Conservation (phyloP, 2,888 invertebrate genomes). For the Eudasyphora cyanicolor region DNA sequence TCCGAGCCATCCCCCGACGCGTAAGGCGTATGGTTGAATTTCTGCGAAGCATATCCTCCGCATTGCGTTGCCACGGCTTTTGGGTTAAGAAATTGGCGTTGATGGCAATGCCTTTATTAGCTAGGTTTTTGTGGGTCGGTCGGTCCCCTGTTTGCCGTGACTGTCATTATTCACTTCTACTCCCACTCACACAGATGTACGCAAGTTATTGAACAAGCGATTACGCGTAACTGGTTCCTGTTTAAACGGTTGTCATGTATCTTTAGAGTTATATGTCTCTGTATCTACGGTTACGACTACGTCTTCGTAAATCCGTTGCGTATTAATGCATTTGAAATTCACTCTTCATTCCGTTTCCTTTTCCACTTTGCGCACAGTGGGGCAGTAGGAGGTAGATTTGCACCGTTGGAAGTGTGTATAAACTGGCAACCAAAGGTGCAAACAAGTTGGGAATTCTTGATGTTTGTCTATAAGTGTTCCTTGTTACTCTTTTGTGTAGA, state of each 20-base stretch:
- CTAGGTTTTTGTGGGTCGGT: slow-evolving; percentile 29
- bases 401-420: too few species aligned
- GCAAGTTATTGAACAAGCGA: slow-evolving; percentile 62
- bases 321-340: slow-evolving; percentile 58
- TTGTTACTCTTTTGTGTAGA: too few species aligned
- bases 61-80: too few species aligned
- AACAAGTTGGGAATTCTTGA: too few species aligned
- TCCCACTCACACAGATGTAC: slow-evolving; percentile 29
- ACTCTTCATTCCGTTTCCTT: slow-evolving; percentile 51
- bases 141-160: background rate
- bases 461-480: too few species aligned
- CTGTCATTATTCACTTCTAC: too few species aligned
- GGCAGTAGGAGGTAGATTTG: too few species aligned
- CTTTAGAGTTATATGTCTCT: too few species aligned
- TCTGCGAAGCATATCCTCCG: background rate
- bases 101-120: slow-evolving; percentile 49
- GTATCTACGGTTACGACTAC: background rate
- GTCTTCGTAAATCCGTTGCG: slow-evolving; percentile 17
- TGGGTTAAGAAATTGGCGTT: background rate
- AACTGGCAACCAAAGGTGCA: too few species aligned
- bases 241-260: slow-evolving; percentile 64
- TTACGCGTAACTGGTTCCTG: slow-evolving; percentile 62
- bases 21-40: background rate
- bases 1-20: background rate
- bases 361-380: background rate